phyloP scores from a whole-genome alignment of 2,113 vertebrate species.

The Porphyrio hochstetteri region DNA sequence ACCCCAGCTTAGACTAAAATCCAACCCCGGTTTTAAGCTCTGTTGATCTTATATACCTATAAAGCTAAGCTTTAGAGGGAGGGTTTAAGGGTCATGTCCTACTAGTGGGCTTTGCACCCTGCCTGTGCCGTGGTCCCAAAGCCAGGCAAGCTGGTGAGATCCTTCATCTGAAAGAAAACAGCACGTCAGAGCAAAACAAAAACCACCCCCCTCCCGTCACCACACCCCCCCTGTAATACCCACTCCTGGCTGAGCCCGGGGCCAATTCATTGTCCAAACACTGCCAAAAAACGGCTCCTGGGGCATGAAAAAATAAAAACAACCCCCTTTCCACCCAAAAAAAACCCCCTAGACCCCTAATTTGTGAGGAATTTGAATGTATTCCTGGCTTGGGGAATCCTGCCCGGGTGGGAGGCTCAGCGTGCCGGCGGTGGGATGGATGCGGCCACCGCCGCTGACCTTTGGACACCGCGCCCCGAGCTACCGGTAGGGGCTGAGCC shows the following conservation, averaged over 20 bases:
- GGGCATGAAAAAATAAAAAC: not conserved
- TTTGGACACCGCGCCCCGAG: constrained; percentile 52
- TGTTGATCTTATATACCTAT: constrained; percentile 64
- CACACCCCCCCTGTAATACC: not conserved
- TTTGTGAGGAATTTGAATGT: not conserved
- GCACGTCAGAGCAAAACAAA: constrained; percentile 83
- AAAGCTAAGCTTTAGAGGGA: constrained; percentile 73
- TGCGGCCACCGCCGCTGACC: not conserved
- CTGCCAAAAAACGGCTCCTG: not conserved
- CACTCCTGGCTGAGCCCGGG: not conserved
- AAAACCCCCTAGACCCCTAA: not conserved
- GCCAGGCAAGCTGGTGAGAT: constrained; percentile 83
- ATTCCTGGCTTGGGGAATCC: not conserved
- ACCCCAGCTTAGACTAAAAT: constrained; percentile 39
- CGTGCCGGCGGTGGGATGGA: not conserved
- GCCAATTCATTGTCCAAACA: not conserved
- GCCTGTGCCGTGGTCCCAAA: constrained; percentile 87
- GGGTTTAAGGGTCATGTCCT: constrained; percentile 79
- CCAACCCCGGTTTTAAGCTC: constrained; percentile 52
- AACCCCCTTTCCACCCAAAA: too few species aligned
- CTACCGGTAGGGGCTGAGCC: not conserved
- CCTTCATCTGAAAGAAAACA: constrained; percentile 94
- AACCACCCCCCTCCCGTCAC: constrained; percentile 50
- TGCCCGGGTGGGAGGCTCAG: not conserved
- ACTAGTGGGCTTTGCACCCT: constrained; percentile 85